A percentile compares a stretch with the other conserved stretches of the same genome.
phyloP scores from a whole-genome alignment of 1,140 invertebrate genomes.

The Euborellia annulipes region DNA sequence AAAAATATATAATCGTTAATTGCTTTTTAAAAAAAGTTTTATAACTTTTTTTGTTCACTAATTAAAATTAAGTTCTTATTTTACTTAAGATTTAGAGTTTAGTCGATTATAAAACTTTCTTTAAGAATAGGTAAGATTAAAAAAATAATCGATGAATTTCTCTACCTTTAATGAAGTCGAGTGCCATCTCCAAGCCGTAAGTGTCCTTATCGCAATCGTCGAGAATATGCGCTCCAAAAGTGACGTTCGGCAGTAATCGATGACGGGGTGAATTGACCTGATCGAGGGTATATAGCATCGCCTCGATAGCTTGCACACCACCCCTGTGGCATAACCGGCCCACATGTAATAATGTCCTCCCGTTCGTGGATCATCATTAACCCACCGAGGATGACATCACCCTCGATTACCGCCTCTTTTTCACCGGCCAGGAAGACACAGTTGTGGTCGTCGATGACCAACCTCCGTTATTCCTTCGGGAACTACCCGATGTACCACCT shows the following conservation, averaged over 20 bases:
- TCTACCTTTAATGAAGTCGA: constrained; percentile 96
- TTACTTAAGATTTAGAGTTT: no score
- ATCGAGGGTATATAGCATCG: constrained; percentile 84
- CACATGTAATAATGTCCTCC: constrained; percentile 68
- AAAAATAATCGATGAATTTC: no score
- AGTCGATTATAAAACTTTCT: no score
- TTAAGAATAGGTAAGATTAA: no score
- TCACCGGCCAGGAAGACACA: constrained; percentile 54
- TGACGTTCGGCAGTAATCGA: constrained; percentile 51
- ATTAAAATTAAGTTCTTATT: no score
- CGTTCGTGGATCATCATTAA: constrained; percentile 92
- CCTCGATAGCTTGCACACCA: constrained; percentile 77
- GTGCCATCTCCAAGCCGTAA: constrained; percentile 88
- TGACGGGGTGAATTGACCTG: constrained; percentile 51
- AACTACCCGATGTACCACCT: no score
- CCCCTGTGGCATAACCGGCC: constrained; percentile 91
- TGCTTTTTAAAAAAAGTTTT: no score
- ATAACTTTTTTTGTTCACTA: no score
- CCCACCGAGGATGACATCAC: constrained; percentile 69
- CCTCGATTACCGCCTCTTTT: constrained; percentile 68
- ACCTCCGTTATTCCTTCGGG: no score
- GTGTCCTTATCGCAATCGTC: constrained; percentile 96
- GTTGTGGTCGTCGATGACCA: no score
- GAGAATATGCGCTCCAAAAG: constrained; percentile 72
- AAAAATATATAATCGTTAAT: no score